Base-by-base conservation (phyloP, 2,888 invertebrate species). In the Dynastes tityus region DNA sequence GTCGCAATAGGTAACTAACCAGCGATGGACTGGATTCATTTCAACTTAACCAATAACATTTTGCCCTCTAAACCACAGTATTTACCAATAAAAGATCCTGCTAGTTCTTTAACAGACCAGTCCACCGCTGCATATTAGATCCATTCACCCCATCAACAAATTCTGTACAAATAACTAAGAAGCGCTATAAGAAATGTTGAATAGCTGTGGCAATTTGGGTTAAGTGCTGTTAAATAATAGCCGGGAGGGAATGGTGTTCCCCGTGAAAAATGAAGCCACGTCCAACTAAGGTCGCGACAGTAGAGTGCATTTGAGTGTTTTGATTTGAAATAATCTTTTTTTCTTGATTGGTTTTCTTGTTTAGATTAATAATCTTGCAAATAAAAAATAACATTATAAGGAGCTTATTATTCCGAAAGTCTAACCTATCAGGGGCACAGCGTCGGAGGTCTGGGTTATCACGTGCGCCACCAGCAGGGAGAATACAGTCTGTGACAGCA, bases 401-500 rank as follows among this genome's bases (percentile, higher is more conserved):
- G 73, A 80, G 78, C 64, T 77, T 81, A 83, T 82, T 82, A 83
- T 82, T 82, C 83, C 84, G 84, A 83, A 80, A 82, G 76, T 87
- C 89, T 89, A 88, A 97, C 98, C 99, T 96, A 99, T 97, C 90
- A 98, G 94, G 90, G 99, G 98, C 91, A 99, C 96, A 89, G 98
- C 98, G 92, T 98, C 98, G 90, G 98, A 98, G 90, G 98, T 98
- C 93, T 97, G 97, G 90, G 98, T 98, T 93, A 98, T 97, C 91
- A 98, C 97, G 93, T 98, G 97, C 90, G 97, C 97, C 92, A 99
- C 98, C 95, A 98, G 95, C 92, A 98, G 95, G 90, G 98, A 96
- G 93, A 99, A 98, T 92, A 98, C 98, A 91, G 98, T 98, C 94
- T 98, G 96, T 89, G 98, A 98, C 92, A 99, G 96, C 91, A 98